Evolutionary conservation across 2,888 invertebrate genomes (phyloP).

Genomic region (Oscheius sp.): DNA sequence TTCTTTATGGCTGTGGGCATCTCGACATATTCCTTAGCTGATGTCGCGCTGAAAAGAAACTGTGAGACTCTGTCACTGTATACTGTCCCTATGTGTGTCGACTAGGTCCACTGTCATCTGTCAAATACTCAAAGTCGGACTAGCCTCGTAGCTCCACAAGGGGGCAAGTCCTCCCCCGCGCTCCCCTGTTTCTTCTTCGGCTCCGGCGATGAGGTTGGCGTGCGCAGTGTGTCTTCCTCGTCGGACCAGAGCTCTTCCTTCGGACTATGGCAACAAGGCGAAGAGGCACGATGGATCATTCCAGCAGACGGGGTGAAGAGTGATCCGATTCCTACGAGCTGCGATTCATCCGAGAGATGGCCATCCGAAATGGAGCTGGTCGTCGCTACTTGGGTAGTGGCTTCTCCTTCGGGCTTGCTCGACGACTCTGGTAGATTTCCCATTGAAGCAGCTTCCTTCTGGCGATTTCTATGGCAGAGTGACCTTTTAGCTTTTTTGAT

Average conservation of each 20-base stretch:
- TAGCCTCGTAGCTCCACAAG: background rate
- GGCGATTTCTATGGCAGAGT: too few species aligned
- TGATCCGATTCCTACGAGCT: conserved; percentile 9
- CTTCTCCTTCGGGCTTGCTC: background rate
- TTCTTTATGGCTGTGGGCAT: background rate
- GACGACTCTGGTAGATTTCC: too few species aligned
- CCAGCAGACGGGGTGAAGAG: background rate
- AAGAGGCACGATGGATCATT: background rate
- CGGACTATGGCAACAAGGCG: conserved; percentile 13
- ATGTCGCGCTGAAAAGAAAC: background rate
- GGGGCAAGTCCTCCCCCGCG: background rate
- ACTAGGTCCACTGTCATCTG: too few species aligned
- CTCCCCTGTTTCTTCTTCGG: background rate
- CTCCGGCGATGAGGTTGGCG: background rate
- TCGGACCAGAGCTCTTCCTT: conserved; percentile 2
- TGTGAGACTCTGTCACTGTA: background rate
- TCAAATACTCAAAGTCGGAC: background rate
- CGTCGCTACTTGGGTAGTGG: background rate
- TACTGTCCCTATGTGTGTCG: background rate
- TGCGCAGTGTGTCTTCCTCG: background rate
- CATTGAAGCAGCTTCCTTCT: too few species aligned
- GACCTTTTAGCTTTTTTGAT: too few species aligned
- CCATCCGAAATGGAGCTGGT: background rate
- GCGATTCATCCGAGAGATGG: background rate
- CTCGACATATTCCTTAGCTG: background rate